These are phyloP conservation scores for Agriopis aurantiaria DNA, from an alignment of 2,888 invertebrate species.

Conservation along the genomic window DNA sequence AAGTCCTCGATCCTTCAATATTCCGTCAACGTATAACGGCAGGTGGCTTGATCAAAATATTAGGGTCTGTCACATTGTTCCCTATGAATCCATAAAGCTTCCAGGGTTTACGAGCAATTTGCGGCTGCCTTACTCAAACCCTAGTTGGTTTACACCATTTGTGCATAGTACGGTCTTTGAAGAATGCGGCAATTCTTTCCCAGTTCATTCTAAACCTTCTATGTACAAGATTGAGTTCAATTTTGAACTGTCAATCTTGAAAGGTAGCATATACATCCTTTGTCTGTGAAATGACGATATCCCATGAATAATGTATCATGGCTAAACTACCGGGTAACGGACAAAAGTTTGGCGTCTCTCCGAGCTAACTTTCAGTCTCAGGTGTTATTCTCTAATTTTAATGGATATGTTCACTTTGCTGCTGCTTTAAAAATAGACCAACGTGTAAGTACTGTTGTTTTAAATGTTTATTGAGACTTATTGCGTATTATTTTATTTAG, in stretches of 20 bases:
- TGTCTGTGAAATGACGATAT: conserved; percentile 40
- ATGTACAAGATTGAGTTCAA: conserved; percentile 2
- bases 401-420: conserved; percentile 49
- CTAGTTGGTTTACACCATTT: conserved; percentile 36
- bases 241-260: background rate
- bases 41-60: conserved; percentile 43
- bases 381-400: conserved; percentile 50
- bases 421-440: conserved; percentile 1
- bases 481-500: too few species aligned
- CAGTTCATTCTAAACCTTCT: conserved; percentile 23
- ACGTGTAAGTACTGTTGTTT: too few species aligned
- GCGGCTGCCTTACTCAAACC: conserved; percentile 42
- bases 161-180: conserved; percentile 31
- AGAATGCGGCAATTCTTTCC: conserved; percentile 3
- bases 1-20: conserved; percentile 25
- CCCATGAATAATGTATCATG: conserved; percentile 48
- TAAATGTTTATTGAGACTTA: background rate
- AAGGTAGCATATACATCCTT: conserved; percentile 14
- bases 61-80: conserved; percentile 42
- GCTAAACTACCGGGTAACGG: conserved; percentile 45
- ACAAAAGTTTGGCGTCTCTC: conserved; percentile 46
- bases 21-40: conserved; percentile 27
- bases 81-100: conserved; percentile 41
- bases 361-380: conserved; percentile 43
- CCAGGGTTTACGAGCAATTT: conserved; percentile 43